Base-by-base conservation (phyloP, 2,113 vertebrate genomes). In the Stomatorhinus ivindoensis region DNA sequence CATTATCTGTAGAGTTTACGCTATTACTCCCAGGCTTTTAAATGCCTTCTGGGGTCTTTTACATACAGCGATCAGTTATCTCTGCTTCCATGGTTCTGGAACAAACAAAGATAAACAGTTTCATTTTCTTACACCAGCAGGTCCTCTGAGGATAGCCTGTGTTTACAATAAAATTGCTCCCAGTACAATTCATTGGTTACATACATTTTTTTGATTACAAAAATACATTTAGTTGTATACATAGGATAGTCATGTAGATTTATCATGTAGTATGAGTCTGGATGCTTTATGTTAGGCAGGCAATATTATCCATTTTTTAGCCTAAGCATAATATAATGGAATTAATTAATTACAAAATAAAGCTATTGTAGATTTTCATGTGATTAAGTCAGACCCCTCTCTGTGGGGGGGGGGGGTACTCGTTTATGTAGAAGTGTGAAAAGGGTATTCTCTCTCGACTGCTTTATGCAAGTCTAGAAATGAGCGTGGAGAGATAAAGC, bases 391-490 rank as follows among this genome's bases (percentile, higher is more conserved):
- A 76, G 27, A 31, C 27, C 69, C 69, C 69, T 76, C 24, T n/a
- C 46, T 44, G 42, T 44, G 42, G 4, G 42, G 4, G 42, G 73
- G 17, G 61, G 19, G 3, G 4, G 50, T 51, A 8, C 35, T 21
- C 85, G 80, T 89, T 55, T 89, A 8, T 89, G 88, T 55, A 21
- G 31, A 46, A 47, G 42, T 50, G 73, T 85, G 88, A 85, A 65
- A 89, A 46, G 53, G 4, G n/a, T 44, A 53, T 19, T n/a, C 42
- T 35, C 88, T 58, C 80, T 61, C 58, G n/a, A 89, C 80, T 85
- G 69, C 50, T 27, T 27, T 86, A 11, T 89, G 65, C 58, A 48
- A 76, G 13, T 86, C 89, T 86, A 51, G 4, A 85, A 86, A 89
- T 27, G 61, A 46, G 42, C 39, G 31, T 6, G 10, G 50, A 53